Evolutionary conservation across 2,888 invertebrate genomes (phyloP).

Genomic region (Cylloceria caligata): DNA sequence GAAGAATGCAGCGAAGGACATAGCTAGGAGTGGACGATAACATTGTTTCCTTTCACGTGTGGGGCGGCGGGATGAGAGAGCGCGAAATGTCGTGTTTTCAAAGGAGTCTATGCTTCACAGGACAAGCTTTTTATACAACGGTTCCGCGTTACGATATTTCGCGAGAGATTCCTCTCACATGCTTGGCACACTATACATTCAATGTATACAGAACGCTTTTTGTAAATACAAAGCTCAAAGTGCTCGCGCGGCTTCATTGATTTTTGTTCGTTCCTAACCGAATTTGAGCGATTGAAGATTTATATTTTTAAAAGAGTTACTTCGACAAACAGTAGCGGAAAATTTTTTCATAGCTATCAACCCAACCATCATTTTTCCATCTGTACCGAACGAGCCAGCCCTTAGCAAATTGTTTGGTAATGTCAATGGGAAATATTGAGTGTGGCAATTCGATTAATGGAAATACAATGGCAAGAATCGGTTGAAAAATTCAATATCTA

Average conservation of each 20-base stretch:
- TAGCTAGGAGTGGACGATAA: slow-evolving; percentile 55
- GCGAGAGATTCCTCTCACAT: slow-evolving; percentile 16
- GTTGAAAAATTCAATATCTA: too few species aligned
- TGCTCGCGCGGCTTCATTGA: not conserved
- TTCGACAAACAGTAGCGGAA: not conserved
- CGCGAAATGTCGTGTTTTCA: slow-evolving; percentile 37
- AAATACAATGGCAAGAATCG: too few species aligned
- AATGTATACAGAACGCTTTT: slow-evolving; percentile 6
- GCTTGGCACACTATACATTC: slow-evolving; percentile 1
- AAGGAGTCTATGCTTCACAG: slow-evolving; percentile 7
- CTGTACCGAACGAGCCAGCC: too few species aligned
- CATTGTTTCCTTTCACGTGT: slow-evolving; percentile 58
- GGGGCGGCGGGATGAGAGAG: slow-evolving; percentile 11
- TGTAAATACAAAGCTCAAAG: not conserved
- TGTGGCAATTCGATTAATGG: too few species aligned
- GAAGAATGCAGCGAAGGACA: slow-evolving; percentile 50
- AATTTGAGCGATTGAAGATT: not conserved
- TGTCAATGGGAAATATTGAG: too few species aligned
- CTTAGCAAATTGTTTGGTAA: too few species aligned
- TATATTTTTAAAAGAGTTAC: not conserved
- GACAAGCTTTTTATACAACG: slow-evolving; percentile 10
- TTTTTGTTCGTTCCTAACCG: not conserved
- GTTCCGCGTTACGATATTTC: slow-evolving; percentile 10
- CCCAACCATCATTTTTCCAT: too few species aligned
- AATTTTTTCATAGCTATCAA: not conserved